Evolutionary conservation across 1,140 invertebrate genomes (phyloP).

Genomic region (Polypedilum pembai): DNA sequence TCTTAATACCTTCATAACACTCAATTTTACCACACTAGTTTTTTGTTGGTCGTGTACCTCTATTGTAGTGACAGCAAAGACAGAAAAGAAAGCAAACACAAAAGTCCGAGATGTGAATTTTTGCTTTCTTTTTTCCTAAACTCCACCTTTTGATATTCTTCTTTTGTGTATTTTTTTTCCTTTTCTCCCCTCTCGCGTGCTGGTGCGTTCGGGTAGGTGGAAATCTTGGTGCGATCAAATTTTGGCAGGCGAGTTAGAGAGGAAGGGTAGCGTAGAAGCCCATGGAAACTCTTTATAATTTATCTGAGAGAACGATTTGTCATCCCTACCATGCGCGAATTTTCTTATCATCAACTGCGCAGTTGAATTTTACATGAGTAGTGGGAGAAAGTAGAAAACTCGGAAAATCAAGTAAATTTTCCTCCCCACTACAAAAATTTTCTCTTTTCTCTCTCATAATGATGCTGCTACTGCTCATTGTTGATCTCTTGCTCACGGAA

Average conservation of each 20-base stretch:
- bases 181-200: background rate
- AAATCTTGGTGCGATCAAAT: constrained; percentile 9
- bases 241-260: background rate
- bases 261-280: constrained; percentile 23
- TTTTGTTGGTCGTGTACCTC: no score
- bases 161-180: constrained; percentile 12
- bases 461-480: background rate
- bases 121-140: background rate
- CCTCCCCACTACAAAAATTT: constrained; percentile 11
- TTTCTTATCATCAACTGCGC: background rate
- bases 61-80: no score
- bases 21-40: no score
- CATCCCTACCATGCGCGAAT: constrained; percentile 15
- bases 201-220: constrained; percentile 12
- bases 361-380: background rate
- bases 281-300: constrained; percentile 23
- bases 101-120: no score
- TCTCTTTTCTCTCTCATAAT: background rate
- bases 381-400: constrained; percentile 22
- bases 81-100: no score
- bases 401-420: background rate
- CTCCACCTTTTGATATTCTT: constrained; percentile 28
- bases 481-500: background rate
- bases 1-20: no score
- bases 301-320: constrained; percentile 22